Percentiles rank a stretch among this genome's conserved stretches.
Evolutionary conservation across 1,140 invertebrate species (phyloP).

Genomic region (Psilanteris sp.): DNA sequence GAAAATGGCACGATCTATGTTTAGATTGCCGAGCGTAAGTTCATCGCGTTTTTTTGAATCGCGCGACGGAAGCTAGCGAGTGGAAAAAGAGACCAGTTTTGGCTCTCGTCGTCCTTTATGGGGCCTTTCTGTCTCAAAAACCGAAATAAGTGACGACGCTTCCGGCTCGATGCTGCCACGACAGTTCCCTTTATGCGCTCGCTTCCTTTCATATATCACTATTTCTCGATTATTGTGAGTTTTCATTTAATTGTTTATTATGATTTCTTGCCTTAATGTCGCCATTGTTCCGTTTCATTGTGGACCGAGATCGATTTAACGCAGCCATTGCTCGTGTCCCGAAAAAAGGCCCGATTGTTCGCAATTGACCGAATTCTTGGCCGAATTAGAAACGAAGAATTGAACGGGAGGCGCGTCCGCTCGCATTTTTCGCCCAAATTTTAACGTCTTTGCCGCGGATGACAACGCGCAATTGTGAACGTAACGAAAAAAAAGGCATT

Average conservation of each 20-base stretch:
- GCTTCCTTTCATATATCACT: conserved; percentile 31
- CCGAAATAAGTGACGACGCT: conserved; percentile 38
- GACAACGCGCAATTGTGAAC: too few species aligned
- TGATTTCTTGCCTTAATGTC: conserved; percentile 12
- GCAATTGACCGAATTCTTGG: neutral
- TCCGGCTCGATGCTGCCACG: conserved; percentile 35
- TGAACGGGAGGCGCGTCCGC: neutral
- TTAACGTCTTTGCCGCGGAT: too few species aligned
- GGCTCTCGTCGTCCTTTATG: conserved; percentile 33
- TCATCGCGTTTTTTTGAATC: conserved; percentile 32
- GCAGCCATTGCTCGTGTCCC: neutral
- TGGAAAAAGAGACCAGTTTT: conserved; percentile 34
- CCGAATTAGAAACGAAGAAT: neutral
- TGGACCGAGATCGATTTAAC: conserved; percentile 12
- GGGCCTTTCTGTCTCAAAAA: conserved; percentile 25
- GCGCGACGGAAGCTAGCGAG: conserved; percentile 28
- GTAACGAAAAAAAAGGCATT: conserved; percentile 4
- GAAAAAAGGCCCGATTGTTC: neutral
- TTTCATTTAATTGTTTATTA: conserved; percentile 31
- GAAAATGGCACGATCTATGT: conserved; percentile 42
- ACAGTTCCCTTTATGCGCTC: conserved; percentile 20
- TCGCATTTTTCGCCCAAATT: neutral
- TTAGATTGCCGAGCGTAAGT: conserved; percentile 31
- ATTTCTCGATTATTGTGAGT: conserved; percentile 8
- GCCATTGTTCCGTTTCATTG: conserved; percentile 9